Base-by-base conservation (phyloP, 53 echinoderm and acorn worm species). In the Apostichopus leukothele region DNA sequence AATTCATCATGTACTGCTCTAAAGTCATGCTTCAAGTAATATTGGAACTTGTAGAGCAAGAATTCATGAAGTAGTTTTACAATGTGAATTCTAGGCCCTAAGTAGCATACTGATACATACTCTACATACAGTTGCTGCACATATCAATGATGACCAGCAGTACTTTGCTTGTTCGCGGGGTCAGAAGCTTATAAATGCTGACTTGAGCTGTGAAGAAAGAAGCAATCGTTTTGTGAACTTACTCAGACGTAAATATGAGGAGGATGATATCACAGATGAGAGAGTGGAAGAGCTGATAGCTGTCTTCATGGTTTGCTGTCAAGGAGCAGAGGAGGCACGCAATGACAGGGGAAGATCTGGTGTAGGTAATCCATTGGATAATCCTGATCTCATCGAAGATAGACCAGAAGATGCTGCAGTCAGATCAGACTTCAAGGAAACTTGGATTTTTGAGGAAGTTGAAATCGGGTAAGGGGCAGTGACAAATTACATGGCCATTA, bases 391-490 rank as follows among this genome's bases (percentile, higher is more conserved):
- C 27, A 86, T 86, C 67, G 4, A 67, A 12, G 86, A 86, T 66
- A 61, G 39, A 3, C 67, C 71, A 6, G 27, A 9, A 86, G 71
- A 66, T 67, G 71, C 67, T 18, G 51, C 57, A 12, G 67, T 86
- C 8, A 71, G 92, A 73, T 86, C 90, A 16, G 90, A 92, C 60
- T 92, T 92, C 81, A 79, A 83, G 57, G 99, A 99, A 79, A 96
- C 93, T 1, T 99, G 99, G 99, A 91, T 96, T 60, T 96, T 99
- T 84, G 88, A 93, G 16, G 84, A 93, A 19, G 86, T 93, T 13
- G 76, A 81, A 1, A 88, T 96, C 6, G 91, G 75, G 97, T 97
- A 75, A 96, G 93, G 53, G 23, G 53, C 55, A 21, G 25, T 23
- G 5, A 27, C 5, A 26, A 27, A 9, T 11, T 76, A 9, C 39